A percentile compares a stretch with the other conserved stretches of the same genome.
phyloP scores from a whole-genome alignment of 1,140 invertebrate genomes.

The Belonocnema kinseyi region DNA sequence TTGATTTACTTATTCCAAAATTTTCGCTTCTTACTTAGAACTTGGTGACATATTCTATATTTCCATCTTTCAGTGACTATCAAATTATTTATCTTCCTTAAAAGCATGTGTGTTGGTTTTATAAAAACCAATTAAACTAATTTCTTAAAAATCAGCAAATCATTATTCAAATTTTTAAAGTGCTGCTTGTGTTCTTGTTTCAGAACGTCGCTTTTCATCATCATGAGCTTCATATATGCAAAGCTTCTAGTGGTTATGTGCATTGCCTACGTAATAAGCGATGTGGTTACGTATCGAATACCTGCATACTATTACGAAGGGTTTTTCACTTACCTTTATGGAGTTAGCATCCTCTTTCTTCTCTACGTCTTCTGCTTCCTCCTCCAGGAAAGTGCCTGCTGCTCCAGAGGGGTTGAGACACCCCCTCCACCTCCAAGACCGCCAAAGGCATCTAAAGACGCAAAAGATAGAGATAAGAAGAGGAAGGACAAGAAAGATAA shows the following conservation, averaged over 20 bases:
- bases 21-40: neutral
- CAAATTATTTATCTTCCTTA: neutral
- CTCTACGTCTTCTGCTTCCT: slow-evolving; percentile 98
- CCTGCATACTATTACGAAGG: slow-evolving; percentile 95
- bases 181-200: slow-evolving; percentile 69
- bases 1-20: neutral
- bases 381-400: slow-evolving; percentile 92
- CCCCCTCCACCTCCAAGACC: slow-evolving; percentile 82
- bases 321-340: slow-evolving; percentile 98
- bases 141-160: no score
- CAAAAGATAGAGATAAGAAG: slow-evolving; percentile 79
- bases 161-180: neutral
- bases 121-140: no score
- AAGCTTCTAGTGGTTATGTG: slow-evolving; percentile 93
- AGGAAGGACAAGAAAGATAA: slow-evolving; percentile 76
- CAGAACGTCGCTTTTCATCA: slow-evolving; percentile 95
- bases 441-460: slow-evolving; percentile 85
- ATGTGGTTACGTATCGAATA: slow-evolving; percentile 93
- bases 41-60: no score
- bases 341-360: slow-evolving; percentile 95
- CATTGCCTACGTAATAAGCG: slow-evolving; percentile 93
- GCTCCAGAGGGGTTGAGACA: slow-evolving; percentile 82
- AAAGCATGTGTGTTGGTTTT: no score
- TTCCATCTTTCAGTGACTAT: no score
- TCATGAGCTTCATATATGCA: slow-evolving; percentile 95